Conservation (phyloP, 2,113 vertebrate genomes). For the Hymenochirus boettgeri region DNA sequence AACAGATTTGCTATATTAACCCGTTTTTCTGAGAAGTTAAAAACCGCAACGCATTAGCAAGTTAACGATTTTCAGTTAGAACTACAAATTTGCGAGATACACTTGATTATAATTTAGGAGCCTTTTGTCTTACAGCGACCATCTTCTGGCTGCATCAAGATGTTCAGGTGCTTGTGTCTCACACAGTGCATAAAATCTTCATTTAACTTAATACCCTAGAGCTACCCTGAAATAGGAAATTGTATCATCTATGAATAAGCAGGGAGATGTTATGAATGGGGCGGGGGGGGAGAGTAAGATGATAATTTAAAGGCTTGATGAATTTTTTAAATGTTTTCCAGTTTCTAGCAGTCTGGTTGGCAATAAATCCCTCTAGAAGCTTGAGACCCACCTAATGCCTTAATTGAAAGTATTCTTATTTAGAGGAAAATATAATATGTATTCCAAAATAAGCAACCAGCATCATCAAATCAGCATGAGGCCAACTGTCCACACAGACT, state of each 20-base stretch:
- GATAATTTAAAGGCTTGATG: slow-evolving; percentile 17
- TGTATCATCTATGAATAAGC: slow-evolving; percentile 31
- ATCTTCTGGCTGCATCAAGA: neutral
- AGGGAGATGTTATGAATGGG: neutral
- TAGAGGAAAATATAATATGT: too few species aligned
- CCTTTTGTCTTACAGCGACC: neutral
- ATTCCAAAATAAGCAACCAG: too few species aligned
- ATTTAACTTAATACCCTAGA: slow-evolving; percentile 32
- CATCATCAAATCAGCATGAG: too few species aligned
- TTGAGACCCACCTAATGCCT: too few species aligned
- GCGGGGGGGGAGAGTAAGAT: neutral
- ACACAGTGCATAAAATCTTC: slow-evolving; percentile 23
- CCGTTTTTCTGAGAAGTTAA: neutral
- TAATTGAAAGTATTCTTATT: too few species aligned
- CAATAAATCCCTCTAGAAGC: neutral
- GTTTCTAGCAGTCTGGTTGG: slow-evolving; percentile 15
- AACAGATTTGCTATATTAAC: neutral
- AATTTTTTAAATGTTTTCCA: neutral
- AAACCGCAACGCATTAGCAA: neutral
- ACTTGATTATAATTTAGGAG: neutral
- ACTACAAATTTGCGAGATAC: neutral
- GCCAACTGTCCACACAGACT: too few species aligned
- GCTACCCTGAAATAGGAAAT: slow-evolving; percentile 25
- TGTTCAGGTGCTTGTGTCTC: slow-evolving; percentile 14
- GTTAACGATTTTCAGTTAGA: neutral